These are phyloP conservation scores for Andrena minutula DNA, from an alignment of 2,888 invertebrate genomes.

Conservation along the genomic window DNA sequence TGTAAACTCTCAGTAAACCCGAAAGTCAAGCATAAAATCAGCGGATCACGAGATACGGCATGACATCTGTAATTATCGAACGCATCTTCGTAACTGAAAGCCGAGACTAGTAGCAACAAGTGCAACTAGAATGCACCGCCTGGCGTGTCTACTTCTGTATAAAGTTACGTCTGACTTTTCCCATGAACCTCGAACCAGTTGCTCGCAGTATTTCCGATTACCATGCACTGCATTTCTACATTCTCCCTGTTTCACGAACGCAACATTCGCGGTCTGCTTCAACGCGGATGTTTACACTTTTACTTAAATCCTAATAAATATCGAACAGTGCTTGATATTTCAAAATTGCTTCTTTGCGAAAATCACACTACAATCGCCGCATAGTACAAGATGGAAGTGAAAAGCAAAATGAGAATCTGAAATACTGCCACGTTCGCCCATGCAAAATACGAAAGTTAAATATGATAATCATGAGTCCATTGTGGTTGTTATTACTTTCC, in stretches of 20 bases:
- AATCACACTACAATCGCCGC: neutral
- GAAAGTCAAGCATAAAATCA: neutral
- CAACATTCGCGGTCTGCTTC: slow-evolving; percentile 4
- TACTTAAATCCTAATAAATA: neutral
- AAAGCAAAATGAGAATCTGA: too few relatives aligned
- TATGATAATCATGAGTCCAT: too few relatives aligned
- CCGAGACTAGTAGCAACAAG: slow-evolving; percentile 25
- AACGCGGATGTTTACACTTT: slow-evolving; percentile 23
- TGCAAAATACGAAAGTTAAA: too few relatives aligned
- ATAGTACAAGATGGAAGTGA: too few relatives aligned
- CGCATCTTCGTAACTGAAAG: slow-evolving; percentile 8
- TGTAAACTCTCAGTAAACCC: neutral
- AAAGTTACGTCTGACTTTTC: slow-evolving; percentile 54
- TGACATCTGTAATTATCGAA: slow-evolving; percentile 20
- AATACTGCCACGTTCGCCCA: too few relatives aligned
- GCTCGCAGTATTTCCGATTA: slow-evolving; percentile 35
- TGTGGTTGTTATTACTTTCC: too few relatives aligned
- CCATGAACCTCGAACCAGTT: slow-evolving; percentile 49
- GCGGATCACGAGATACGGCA: neutral
- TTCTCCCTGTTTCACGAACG: neutral
- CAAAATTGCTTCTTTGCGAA: neutral
- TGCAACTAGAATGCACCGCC: slow-evolving; percentile 24
- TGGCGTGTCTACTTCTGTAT: slow-evolving; percentile 22
- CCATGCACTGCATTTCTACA: slow-evolving; percentile 7
- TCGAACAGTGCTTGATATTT: neutral